Evolutionary conservation across 35 echinoderm and acorn worm species (phyloP), one percentile per base, ranked within the genome.

Genomic region (Heliocidaris erythrogramma): DNA sequence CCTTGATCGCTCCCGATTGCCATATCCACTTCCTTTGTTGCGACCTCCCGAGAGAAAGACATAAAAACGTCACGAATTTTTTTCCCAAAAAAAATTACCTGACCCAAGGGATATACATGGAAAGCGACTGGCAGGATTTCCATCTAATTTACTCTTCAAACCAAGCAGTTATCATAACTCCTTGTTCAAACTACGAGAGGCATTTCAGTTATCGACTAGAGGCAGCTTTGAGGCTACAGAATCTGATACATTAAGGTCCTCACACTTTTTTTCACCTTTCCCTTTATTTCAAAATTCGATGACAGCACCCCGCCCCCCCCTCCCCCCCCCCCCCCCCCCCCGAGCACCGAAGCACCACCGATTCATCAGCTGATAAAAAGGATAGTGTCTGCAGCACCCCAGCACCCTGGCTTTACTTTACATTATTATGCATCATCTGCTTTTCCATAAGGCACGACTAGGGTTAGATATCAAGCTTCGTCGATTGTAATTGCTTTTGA

Each of bases 1-100:
- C 95, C 97, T 60, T 97, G 97, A 65, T 97, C 97, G 31, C 97
- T 94, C 13, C 97, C 97, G 18, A 97, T 94, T 17, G 97, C 95
- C 92, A 97, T 95, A 88, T 97, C 95, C 9, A 97, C 95, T 65
- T 97, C 97, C 53, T 86, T 95, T 47, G 86, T 86, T 92, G 97
- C 97, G 27, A 97, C 94, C 97, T 96, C 17, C 27, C n/a, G 17
- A 56, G 52, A 56, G 52, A 56, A 48, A 48, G 48, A 30, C 5
- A 94, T 2, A 49, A 24, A n/a, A 7, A 78, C 7, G 27, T 7
- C 3, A 5, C 7, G 18, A 78, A 32, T 0, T 14, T 3, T 8
- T 7, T 21, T 1, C 21, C 88, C 7, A 9, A 49, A 6, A 52
- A 1, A 24, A 61, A n/a, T 32, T 6, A 49, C 8, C 9, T 92